Conservation (phyloP, 1,140 invertebrate genomes). For the Drosophila biarmipes region DNA sequence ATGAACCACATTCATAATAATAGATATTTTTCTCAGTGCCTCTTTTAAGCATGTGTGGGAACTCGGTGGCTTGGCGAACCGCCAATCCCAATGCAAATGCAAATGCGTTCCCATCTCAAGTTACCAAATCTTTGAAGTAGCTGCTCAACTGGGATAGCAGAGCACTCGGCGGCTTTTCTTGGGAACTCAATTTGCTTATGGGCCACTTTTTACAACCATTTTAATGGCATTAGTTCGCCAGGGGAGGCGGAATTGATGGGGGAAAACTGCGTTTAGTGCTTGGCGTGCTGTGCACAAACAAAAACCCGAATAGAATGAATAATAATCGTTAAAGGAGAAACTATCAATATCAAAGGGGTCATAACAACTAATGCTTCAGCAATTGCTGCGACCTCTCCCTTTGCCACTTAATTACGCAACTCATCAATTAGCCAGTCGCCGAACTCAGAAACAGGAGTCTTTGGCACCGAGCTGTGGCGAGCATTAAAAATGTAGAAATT, state of each 20-base stretch:
- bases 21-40: slow-evolving; percentile 10
- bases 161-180: slow-evolving; percentile 17
- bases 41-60: slow-evolving; percentile 68
- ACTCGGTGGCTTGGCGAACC: slow-evolving; percentile 34
- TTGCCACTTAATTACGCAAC: slow-evolving; percentile 83
- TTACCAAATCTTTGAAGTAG: slow-evolving; percentile 39
- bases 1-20: neutral
- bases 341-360: slow-evolving; percentile 50
- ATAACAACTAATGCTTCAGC: slow-evolving; percentile 61
- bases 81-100: slow-evolving; percentile 29
- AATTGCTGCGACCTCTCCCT: slow-evolving; percentile 64
- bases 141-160: slow-evolving; percentile 5
- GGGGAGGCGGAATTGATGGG: slow-evolving; percentile 6
- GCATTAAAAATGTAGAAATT: slow-evolving; percentile 82
- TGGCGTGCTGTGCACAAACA: slow-evolving; percentile 25
- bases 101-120: slow-evolving; percentile 42
- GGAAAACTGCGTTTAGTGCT: slow-evolving; percentile 9
- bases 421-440: slow-evolving; percentile 73
- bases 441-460: slow-evolving; percentile 7
- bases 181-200: slow-evolving; percentile 45
- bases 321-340: slow-evolving; percentile 48
- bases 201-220: slow-evolving; percentile 29
- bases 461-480: slow-evolving; percentile 11
- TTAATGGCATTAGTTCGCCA: slow-evolving; percentile 39
- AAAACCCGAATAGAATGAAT: slow-evolving; percentile 27